Evolutionary conservation across 2,797 vertebrate genomes (phyloP).

Genomic region (Potorous gilbertii): DNA sequence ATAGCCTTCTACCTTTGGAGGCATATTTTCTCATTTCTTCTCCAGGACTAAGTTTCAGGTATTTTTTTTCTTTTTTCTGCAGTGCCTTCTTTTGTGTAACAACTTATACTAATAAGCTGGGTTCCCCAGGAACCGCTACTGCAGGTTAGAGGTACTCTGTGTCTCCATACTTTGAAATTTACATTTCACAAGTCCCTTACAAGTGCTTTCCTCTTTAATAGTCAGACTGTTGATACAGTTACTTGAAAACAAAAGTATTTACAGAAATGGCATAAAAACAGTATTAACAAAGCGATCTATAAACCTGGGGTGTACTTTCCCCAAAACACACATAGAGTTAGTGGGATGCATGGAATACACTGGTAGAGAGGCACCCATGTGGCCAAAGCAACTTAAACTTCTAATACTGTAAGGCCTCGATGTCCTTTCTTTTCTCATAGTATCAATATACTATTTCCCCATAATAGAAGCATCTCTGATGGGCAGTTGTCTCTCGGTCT

Average conservation of each 20-base stretch:
- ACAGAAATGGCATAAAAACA: background rate
- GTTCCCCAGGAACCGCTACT: background rate
- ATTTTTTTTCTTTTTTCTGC: background rate
- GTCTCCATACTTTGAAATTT: background rate
- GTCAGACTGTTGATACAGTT: background rate
- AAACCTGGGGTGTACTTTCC: background rate
- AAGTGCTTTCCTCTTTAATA: background rate
- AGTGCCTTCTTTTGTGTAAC: background rate
- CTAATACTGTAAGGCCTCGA: background rate
- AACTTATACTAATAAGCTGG: background rate
- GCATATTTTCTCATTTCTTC: background rate
- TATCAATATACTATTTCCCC: background rate
- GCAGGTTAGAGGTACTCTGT: background rate
- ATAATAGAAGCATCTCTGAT: background rate
- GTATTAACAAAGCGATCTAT: background rate
- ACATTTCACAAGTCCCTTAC: background rate
- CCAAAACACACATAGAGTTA: background rate
- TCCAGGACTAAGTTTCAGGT: background rate
- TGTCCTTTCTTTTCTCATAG: background rate
- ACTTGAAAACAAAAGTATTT: background rate
- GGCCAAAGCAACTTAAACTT: background rate
- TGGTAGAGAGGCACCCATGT: background rate
- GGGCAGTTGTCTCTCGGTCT: background rate
- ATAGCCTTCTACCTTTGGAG: background rate
- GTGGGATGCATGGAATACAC: background rate